phyloP scores from a whole-genome alignment of 2,797 vertebrate genomes.

The Podarcis lilfordi region DNA sequence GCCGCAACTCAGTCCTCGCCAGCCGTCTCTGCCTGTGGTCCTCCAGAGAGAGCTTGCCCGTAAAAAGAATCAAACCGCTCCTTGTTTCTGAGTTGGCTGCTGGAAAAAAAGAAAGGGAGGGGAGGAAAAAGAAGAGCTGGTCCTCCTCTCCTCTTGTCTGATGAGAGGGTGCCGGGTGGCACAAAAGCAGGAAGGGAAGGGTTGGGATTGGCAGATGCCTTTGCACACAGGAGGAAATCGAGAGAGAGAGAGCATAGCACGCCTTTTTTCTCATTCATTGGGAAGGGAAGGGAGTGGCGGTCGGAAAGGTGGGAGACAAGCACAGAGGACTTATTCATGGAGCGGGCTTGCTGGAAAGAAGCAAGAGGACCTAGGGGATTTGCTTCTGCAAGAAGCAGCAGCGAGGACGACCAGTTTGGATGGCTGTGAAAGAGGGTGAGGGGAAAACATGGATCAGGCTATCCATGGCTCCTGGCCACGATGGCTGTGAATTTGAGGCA shows the following conservation, averaged over 20 bases:
- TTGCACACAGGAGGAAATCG: not conserved
- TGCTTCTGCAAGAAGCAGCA: not conserved
- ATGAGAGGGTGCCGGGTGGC: not conserved
- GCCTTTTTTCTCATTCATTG: not conserved
- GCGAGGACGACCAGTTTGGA: not conserved
- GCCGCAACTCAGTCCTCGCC: not conserved
- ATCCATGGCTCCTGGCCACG: no score
- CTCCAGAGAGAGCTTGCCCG: not conserved
- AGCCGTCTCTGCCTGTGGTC: not conserved
- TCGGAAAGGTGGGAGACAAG: not conserved
- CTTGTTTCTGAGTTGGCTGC: not conserved
- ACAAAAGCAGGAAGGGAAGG: slow-evolving; percentile 11
- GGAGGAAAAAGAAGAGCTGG: not conserved
- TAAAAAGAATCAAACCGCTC: not conserved
- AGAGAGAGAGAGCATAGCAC: not conserved
- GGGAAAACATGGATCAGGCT: no score
- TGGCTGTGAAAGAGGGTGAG: no score
- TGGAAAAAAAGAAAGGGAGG: not conserved
- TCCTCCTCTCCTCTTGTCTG: not conserved
- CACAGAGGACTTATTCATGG: not conserved
- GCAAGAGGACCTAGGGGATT: not conserved
- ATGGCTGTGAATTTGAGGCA: no score
- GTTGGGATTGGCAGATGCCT: not conserved
- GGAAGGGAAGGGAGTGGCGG: not conserved
- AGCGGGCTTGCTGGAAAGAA: not conserved